Percentiles rank a stretch among this genome's conserved stretches.
Conservation (phyloP, 2,888 invertebrate species). For the Hemaris fuciformis region DNA sequence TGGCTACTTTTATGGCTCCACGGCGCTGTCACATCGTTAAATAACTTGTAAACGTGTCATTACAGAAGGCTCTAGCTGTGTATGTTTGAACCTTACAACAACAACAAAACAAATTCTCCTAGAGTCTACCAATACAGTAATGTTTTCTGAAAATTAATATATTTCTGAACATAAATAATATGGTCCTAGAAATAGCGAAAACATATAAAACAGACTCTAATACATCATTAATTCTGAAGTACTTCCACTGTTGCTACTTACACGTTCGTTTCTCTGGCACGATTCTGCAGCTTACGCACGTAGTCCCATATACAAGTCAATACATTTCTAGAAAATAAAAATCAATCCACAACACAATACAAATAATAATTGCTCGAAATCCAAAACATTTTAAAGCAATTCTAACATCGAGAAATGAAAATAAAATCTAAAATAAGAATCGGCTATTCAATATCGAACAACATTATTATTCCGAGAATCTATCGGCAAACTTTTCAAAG, state of each 20-base stretch:
- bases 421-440: neutral
- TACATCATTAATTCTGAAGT: no score
- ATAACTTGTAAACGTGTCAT: neutral
- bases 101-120: no score
- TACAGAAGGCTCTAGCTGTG: neutral
- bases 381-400: neutral
- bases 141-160: no score
- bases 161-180: no score
- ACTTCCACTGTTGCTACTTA: no score
- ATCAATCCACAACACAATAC: neutral
- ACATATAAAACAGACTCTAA: no score
- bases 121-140: no score
- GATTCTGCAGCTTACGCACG: no score
- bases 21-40: neutral
- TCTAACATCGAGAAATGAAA: neutral
- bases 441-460: neutral
- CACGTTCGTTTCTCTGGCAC: no score
- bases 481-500: slow-evolving; percentile 24
- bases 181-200: no score
- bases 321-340: no score
- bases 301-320: no score
- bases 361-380: neutral
- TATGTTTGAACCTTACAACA: neutral
- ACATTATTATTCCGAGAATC: slow-evolving; percentile 29
- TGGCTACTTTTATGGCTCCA: neutral